Base-by-base conservation (phyloP, 35 echinoderm and acorn worm species). In the Strongylocentrotus purpuratus region DNA sequence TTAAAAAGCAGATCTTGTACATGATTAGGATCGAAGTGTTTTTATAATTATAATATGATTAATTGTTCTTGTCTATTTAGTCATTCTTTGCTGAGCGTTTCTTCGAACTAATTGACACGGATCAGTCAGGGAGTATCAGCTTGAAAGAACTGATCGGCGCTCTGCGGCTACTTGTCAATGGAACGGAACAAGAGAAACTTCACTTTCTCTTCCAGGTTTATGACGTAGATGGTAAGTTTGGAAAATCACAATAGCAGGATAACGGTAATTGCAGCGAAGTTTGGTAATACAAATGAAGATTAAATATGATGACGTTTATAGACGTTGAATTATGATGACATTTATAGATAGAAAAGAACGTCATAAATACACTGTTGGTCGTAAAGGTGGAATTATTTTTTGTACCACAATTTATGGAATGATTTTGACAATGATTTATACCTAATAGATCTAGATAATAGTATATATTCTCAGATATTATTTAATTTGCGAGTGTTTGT, bases 11-110 rank as follows among this genome's bases (percentile, higher is more conserved):
- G 35, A 41, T 0, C 35, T 41, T 41, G 35, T 41, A 41, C 35
- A 41, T 41, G 3, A 41, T 41, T 41, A 41, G 35, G 35, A 41
- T 41, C 35, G 35, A 41, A 41, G 35, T 41, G 35, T 41, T 41
- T 41, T 41, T 41, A 41, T 41, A 1, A 41, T 41, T 41, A 41
- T 41, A 41, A 41, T 41, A 41, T 41, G 35, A 41, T 41, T 41
- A 41, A 41, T 41, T 41, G 35, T 41, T 41, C n/a, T n/a, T n/a
- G n/a, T n/a, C 41, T 92, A 88, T 97, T 20, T 95, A 98, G 97
- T 98, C 98, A 2, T 99, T 99, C 90, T 99, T 99, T 59, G 98
- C 98, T 13, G 96, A 99, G 94, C 92, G 98, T 4, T 99, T 97
- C 95, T 99, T 99, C 86, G 94, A 96, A 50, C 90, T 99, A 3